Percentiles rank a stretch among this genome's conserved stretches.
phyloP scores from a whole-genome alignment of 1,140 invertebrate species.

The Bombus waltoni region DNA sequence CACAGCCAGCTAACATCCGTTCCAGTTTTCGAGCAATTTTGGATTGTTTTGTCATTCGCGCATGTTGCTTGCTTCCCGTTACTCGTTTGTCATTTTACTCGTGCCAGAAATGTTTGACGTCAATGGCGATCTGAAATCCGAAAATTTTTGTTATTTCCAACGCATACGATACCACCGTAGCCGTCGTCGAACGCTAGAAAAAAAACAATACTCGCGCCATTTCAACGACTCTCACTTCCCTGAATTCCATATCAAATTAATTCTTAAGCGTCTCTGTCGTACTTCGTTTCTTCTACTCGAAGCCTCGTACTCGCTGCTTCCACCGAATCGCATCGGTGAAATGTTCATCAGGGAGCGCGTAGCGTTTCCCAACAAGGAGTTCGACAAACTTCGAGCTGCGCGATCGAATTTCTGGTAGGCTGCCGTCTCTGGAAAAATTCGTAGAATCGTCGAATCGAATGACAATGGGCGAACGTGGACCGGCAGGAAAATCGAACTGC shows the following conservation, averaged over 20 bases:
- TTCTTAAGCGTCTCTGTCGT: too few relatives aligned
- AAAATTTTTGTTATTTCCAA: background rate
- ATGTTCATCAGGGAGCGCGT: too few relatives aligned
- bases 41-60: background rate
- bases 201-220: too few relatives aligned
- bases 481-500: too few relatives aligned
- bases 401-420: conserved; percentile 35
- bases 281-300: too few relatives aligned
- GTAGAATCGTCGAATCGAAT: conserved; percentile 7
- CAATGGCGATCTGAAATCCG: background rate
- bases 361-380: too few relatives aligned
- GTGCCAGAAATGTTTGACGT: background rate
- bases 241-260: too few relatives aligned
- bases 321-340: too few relatives aligned
- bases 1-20: background rate
- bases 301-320: too few relatives aligned
- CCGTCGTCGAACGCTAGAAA: too few relatives aligned
- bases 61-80: background rate
- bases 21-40: background rate
- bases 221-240: too few relatives aligned
- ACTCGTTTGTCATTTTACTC: background rate
- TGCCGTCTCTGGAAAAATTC: conserved; percentile 43
- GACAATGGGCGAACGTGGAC: too few relatives aligned
- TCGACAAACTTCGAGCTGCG: background rate
- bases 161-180: background rate